Percentiles rank a stretch among this genome's conserved stretches.
These are phyloP conservation scores for Athripsodes cinereus DNA, from an alignment of 2,888 invertebrate species.

Conservation along the genomic window DNA sequence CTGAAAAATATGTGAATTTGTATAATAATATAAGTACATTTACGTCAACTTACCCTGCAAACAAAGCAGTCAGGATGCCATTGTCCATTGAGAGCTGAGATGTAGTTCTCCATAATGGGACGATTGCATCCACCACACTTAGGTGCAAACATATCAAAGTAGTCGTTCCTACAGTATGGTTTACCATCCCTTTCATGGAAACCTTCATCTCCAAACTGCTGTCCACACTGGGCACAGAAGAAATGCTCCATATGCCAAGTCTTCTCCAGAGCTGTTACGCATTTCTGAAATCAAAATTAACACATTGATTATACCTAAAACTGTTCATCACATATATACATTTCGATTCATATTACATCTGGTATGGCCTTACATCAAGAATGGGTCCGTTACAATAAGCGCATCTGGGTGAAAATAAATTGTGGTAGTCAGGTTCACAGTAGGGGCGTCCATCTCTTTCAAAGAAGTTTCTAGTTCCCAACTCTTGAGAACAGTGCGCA, in stretches of 20 bases:
- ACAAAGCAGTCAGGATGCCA: conserved; percentile 99
- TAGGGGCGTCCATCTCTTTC: conserved; percentile 95
- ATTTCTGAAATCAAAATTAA: conserved; percentile 69
- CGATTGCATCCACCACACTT: conserved; percentile 95
- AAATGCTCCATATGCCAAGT: conserved; percentile 99
- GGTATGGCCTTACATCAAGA: conserved; percentile 78
- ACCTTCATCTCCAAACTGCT: conserved; percentile 95
- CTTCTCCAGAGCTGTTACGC: conserved; percentile 94
- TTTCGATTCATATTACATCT: too few relatives aligned
- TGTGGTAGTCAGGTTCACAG: conserved; percentile 98
- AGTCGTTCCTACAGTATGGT: conserved; percentile 93
- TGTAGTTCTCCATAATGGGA: conserved; percentile 97
- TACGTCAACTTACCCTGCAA: conserved; percentile 84
- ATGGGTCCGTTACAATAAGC: conserved; percentile 99
- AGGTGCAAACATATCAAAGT: conserved; percentile 96
- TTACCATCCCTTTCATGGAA: conserved; percentile 96
- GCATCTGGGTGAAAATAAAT: conserved; percentile 96
- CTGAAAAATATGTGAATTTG: too few relatives aligned
- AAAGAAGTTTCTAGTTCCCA: conserved; percentile 97
- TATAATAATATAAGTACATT: too few relatives aligned
- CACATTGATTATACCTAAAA: background rate
- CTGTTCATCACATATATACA: background rate
- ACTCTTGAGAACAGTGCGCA: conserved; percentile 92
- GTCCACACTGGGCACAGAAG: conserved; percentile 96
- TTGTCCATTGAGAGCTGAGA: conserved; percentile 93